Percentiles rank a stretch among this genome's conserved stretches.
Evolutionary conservation across 64 coral and sea anemone species (phyloP).

Genomic region (Stichodactyla helianthus): DNA sequence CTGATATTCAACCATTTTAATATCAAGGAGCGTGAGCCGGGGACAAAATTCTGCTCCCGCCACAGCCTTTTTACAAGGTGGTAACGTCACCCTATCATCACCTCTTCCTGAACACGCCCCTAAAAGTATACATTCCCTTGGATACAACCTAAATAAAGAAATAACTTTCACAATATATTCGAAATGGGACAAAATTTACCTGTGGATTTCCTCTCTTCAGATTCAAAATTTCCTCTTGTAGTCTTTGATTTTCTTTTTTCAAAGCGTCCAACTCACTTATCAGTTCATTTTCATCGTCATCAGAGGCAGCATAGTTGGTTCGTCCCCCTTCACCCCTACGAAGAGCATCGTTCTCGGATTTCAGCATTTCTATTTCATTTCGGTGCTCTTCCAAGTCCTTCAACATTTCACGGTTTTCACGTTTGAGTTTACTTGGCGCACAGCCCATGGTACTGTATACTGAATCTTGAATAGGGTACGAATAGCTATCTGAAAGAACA

Average conservation of each 20-base stretch:
- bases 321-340: not conserved
- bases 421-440: not conserved
- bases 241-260: constrained; percentile 25
- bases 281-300: not conserved
- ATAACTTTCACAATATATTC: not conserved
- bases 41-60: no score
- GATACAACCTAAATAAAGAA: no score
- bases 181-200: not conserved
- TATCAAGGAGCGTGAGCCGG: no score
- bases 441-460: not conserved
- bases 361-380: not conserved
- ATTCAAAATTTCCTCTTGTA: constrained; percentile 31
- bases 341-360: not conserved
- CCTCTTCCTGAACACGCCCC: no score
- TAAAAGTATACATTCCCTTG: no score
- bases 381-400: not conserved
- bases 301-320: not conserved
- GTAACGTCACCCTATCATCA: no score
- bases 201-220: not conserved
- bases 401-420: not conserved
- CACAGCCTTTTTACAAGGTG: no score
- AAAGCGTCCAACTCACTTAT: not conserved
- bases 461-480: not conserved
- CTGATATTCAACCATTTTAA: no score
- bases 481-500: not conserved